These are phyloP conservation scores for Muscicapa comitata DNA, from an alignment of 2,797 vertebrate species.

Conservation along the genomic window DNA sequence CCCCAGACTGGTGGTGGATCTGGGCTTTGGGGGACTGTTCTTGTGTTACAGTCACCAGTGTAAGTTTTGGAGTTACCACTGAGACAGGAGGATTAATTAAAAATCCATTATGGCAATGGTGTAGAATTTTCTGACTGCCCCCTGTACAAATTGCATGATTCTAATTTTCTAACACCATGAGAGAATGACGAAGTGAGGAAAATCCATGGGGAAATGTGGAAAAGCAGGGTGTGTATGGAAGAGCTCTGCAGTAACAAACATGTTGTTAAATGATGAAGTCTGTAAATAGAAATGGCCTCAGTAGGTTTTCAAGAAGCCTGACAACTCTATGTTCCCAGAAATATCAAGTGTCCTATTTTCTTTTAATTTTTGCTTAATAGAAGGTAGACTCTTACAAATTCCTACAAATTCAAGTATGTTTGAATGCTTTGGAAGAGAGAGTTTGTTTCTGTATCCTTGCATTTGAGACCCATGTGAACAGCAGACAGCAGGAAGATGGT, in stretches of 20 bases:
- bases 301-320: background rate
- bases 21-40: background rate
- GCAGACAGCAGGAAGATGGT: background rate
- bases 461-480: background rate
- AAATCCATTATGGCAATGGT: background rate
- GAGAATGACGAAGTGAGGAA: background rate
- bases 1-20: background rate
- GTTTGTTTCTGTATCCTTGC: background rate
- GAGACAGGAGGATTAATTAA: background rate
- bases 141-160: accelerated
- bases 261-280: background rate
- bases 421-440: background rate
- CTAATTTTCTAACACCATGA: background rate
- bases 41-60: background rate
- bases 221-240: background rate
- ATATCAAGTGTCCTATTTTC: background rate
- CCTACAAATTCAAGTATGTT: background rate
- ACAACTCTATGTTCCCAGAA: background rate
- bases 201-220: background rate
- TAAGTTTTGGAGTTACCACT: background rate
- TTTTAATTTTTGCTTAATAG: background rate
- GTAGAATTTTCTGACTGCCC: background rate
- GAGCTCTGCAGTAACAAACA: background rate
- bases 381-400: background rate
- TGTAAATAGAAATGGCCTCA: background rate